Evolutionary conservation across 1,140 invertebrate species (phyloP).

Genomic region (Penaeus chinensis): DNA sequence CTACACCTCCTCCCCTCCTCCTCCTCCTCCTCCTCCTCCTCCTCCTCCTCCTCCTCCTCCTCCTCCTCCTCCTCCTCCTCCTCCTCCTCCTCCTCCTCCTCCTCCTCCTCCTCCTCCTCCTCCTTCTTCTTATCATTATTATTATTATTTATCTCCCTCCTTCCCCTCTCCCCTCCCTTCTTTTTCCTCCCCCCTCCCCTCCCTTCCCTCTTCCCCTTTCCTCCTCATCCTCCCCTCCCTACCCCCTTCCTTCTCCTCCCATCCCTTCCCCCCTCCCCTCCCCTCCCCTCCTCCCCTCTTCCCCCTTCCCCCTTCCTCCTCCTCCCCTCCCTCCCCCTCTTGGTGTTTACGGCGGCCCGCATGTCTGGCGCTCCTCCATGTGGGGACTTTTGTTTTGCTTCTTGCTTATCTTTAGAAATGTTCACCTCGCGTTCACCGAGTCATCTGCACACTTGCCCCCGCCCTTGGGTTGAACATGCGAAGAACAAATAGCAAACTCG

Average conservation of each 20-base stretch:
- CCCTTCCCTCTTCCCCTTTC: background rate
- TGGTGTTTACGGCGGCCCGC: too few relatives aligned
- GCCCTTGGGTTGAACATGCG: too few relatives aligned
- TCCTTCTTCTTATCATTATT: background rate
- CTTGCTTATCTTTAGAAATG: too few relatives aligned
- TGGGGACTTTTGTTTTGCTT: too few relatives aligned
- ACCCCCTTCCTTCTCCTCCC: background rate
- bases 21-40: background rate
- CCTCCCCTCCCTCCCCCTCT: background rate
- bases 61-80: background rate
- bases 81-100: background rate
- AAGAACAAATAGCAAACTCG: too few relatives aligned
- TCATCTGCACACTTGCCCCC: too few relatives aligned
- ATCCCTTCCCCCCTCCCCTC: background rate
- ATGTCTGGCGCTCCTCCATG: too few relatives aligned
- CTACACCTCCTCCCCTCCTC: background rate
- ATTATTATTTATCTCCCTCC: background rate
- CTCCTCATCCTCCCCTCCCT: background rate
- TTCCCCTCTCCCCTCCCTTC: too few relatives aligned
- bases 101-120: background rate
- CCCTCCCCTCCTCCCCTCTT: background rate
- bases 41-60: background rate
- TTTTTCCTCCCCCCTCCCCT: background rate
- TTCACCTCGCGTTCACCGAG: too few relatives aligned
- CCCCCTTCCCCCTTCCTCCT: background rate